Evolutionary conservation across 2,888 invertebrate genomes (phyloP).

Genomic region (Itoplectis maculator): DNA sequence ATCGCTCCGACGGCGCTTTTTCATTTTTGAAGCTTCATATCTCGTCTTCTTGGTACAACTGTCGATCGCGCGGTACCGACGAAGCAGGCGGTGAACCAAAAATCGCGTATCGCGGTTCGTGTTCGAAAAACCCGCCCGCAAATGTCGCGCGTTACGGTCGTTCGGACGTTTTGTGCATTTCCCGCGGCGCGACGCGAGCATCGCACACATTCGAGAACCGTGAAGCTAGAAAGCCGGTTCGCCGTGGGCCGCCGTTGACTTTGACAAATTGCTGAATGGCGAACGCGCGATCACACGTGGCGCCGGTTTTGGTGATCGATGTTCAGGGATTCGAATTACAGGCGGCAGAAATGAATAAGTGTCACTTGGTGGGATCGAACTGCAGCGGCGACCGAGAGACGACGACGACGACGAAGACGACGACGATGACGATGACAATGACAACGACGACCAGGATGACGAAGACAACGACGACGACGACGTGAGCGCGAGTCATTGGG

Average conservation of each 20-base stretch:
- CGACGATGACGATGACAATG: conserved; percentile 19
- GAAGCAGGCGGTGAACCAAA: not conserved
- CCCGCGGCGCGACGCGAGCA: conserved; percentile 2
- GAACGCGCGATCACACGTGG: conserved; percentile 66
- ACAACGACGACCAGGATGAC: not conserved
- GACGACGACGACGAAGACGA: conserved; percentile 1
- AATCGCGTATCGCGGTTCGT: not conserved
- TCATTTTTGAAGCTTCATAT: too few relatives aligned
- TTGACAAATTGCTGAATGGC: conserved; percentile 72
- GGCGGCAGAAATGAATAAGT: conserved; percentile 70
- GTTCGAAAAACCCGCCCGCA: too few relatives aligned
- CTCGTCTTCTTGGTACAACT: too few relatives aligned
- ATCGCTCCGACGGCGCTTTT: too few relatives aligned
- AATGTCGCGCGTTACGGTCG: conserved; percentile 13
- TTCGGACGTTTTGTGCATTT: conserved; percentile 39
- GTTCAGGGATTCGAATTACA: conserved; percentile 73
- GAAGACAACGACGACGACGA: conserved; percentile 18
- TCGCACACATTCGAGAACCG: conserved; percentile 11
- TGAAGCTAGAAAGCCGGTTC: conserved; percentile 20
- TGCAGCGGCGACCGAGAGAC: conserved; percentile 13
- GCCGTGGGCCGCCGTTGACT: conserved; percentile 58
- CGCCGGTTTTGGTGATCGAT: conserved; percentile 71
- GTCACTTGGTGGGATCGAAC: conserved; percentile 36
- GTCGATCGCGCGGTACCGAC: too few relatives aligned
- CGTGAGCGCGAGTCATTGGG: conserved; percentile 34